These are phyloP conservation scores for Salpingus planirostris DNA, from an alignment of 2,888 invertebrate species.

Conservation along the genomic window DNA sequence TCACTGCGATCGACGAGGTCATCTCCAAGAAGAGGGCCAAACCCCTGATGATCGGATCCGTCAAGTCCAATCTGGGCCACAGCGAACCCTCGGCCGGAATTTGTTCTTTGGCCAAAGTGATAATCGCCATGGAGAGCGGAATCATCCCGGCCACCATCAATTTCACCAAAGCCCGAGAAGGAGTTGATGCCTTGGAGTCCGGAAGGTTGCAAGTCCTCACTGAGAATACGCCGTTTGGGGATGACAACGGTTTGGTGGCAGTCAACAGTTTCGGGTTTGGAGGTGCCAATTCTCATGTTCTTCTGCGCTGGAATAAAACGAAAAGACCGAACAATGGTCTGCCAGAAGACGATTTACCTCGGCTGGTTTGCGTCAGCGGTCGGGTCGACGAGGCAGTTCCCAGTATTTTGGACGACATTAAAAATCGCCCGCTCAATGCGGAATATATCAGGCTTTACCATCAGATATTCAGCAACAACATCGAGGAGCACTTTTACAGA, in stretches of 20 bases:
- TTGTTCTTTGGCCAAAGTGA: slow-evolving; percentile 58
- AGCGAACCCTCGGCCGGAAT: slow-evolving; percentile 80
- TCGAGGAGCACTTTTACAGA: slow-evolving; percentile 3
- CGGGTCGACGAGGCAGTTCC: slow-evolving; percentile 50
- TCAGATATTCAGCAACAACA: slow-evolving; percentile 10
- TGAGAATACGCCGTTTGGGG: slow-evolving; percentile 42
- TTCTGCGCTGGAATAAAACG: slow-evolving; percentile 38
- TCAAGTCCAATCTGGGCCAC: slow-evolving; percentile 92
- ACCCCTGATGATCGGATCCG: slow-evolving; percentile 75
- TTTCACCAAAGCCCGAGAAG: slow-evolving; percentile 41
- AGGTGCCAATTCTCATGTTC: slow-evolving; percentile 46
- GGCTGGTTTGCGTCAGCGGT: slow-evolving; percentile 37
- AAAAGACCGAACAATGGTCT: slow-evolving; percentile 40
- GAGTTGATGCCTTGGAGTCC: slow-evolving; percentile 6
- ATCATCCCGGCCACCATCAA: slow-evolving; percentile 49
- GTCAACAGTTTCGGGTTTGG: slow-evolving; percentile 72
- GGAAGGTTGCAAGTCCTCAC: slow-evolving; percentile 40
- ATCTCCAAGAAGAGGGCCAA: slow-evolving; percentile 62
- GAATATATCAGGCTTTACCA: slow-evolving; percentile 20
- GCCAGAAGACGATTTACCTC: slow-evolving; percentile 26
- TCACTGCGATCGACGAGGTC: slow-evolving; percentile 70
- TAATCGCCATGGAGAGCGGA: slow-evolving; percentile 39
- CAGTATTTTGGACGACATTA: slow-evolving; percentile 52
- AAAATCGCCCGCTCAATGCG: slow-evolving; percentile 35
- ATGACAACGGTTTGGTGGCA: slow-evolving; percentile 31